Evolutionary conservation across 2,888 invertebrate species (phyloP).

Genomic region (Eristalinus aeneus): DNA sequence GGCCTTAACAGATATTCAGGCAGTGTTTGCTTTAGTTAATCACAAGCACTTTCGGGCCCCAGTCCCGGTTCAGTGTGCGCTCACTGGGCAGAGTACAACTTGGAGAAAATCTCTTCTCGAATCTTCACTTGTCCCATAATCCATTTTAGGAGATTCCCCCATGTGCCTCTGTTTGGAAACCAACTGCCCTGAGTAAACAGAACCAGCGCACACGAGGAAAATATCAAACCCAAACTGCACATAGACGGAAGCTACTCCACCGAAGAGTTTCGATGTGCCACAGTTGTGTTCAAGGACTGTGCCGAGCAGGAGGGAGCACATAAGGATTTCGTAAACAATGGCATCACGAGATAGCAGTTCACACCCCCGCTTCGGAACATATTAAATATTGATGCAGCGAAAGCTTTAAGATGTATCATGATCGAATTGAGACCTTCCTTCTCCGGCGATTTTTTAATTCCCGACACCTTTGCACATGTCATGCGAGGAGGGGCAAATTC

Average conservation of each 20-base stretch:
- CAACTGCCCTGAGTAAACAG: not conserved
- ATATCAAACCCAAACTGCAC: not conserved
- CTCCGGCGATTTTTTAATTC: constrained; percentile 22
- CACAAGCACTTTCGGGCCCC: not conserved
- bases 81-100: not conserved
- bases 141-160: not conserved
- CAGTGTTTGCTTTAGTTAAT: not conserved
- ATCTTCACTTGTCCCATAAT: not conserved
- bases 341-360: not conserved
- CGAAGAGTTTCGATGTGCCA: not conserved
- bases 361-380: not conserved
- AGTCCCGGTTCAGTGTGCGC: not conserved
- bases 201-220: not conserved
- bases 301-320: not conserved
- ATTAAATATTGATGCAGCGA: constrained; percentile 11
- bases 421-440: not conserved
- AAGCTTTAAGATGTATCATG: not conserved
- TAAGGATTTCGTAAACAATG: not conserved
- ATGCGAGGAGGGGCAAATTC: not conserved
- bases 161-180: not conserved
- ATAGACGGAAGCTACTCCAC: not conserved
- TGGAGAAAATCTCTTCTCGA: not conserved
- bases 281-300: not conserved
- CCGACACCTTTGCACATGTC: constrained; percentile 16
- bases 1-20: not conserved